Base-by-base conservation (phyloP, 2,888 invertebrate genomes). In the Ligdia adustata region DNA sequence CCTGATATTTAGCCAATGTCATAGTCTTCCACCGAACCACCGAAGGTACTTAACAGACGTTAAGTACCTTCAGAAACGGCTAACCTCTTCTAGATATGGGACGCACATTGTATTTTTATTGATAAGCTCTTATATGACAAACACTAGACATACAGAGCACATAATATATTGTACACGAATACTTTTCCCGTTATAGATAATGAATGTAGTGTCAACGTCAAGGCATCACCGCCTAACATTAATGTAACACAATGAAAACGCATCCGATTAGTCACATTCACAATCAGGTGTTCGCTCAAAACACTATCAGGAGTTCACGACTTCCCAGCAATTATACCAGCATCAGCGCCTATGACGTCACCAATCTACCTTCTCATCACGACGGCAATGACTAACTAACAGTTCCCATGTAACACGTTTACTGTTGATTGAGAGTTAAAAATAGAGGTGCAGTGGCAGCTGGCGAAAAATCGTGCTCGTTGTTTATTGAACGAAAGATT, bases 181-280 rank as follows among this genome's bases (percentile, higher is more conserved):
- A n/a, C n/a, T n/a, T n/a, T n/a, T n/a, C n/a, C n/a, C n/a, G n/a
- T n/a, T n/a, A n/a, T n/a, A n/a, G n/a, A n/a, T n/a, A n/a, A n/a
- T n/a, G n/a, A n/a, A n/a, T n/a, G n/a, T n/a, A n/a, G n/a, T n/a
- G n/a, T n/a, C n/a, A n/a, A n/a, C n/a, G n/a, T n/a, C n/a, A n/a
- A n/a, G n/a, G n/a, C n/a, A n/a, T n/a, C n/a, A n/a, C 6, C 14
- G 15, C 13, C 16, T 13, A 11, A 35, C 14, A 24, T 40, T 41
- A 18, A 11, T 35, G 1, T 6, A 24, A 1, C 1, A 38, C 53
- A 70, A 65, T 72, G 85, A 69, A 79, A 65, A 74, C 80, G 35
- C n/a, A 13, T 48, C 34, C 69, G 81, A 82, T 85, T 84, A 85
- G 83, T 85, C 84, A 85, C 82, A 83, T 67, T 37, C 49, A 70